phyloP scores from a whole-genome alignment of 2,797 vertebrate species.

The Molossus alvarezi region DNA sequence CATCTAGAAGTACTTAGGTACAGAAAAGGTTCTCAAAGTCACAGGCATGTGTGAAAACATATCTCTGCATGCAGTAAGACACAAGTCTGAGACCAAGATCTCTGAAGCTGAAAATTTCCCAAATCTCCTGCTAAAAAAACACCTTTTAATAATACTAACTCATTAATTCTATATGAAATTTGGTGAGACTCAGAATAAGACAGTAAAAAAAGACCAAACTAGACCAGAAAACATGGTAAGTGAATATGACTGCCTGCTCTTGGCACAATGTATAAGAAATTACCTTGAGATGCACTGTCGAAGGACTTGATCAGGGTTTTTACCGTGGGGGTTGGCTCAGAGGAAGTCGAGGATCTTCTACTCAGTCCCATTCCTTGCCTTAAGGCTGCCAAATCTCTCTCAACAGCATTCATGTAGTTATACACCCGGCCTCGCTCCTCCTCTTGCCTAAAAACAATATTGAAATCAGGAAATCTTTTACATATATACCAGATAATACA shows the following conservation, averaged over 20 bases:
- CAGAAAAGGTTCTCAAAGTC: neutral
- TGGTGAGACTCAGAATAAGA: neutral
- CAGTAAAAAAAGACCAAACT: neutral
- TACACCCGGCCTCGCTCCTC: conserved; percentile 98
- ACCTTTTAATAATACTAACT: neutral
- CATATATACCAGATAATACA: neutral
- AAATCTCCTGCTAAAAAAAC: neutral
- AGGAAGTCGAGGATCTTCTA: conserved; percentile 96
- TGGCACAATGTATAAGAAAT: neutral
- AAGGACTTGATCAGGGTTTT: conserved; percentile 99
- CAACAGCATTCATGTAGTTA: conserved; percentile 99
- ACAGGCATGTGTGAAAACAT: neutral
- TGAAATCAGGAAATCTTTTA: neutral
- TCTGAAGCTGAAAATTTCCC: neutral
- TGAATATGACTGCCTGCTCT: neutral
- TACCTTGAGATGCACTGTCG: conserved; percentile 96
- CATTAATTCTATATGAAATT: neutral
- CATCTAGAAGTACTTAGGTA: neutral
- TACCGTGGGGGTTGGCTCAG: conserved; percentile 97
- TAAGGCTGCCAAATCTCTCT: conserved; percentile 96
- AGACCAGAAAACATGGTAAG: neutral
- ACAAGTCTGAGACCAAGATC: neutral
- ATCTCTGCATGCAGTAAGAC: neutral
- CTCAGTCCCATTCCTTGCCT: conserved; percentile 98
- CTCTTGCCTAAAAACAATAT: conserved; percentile 93